Evolutionary conservation across 2,888 invertebrate species (phyloP).

Genomic region (Schrankia costaestrigalis): DNA sequence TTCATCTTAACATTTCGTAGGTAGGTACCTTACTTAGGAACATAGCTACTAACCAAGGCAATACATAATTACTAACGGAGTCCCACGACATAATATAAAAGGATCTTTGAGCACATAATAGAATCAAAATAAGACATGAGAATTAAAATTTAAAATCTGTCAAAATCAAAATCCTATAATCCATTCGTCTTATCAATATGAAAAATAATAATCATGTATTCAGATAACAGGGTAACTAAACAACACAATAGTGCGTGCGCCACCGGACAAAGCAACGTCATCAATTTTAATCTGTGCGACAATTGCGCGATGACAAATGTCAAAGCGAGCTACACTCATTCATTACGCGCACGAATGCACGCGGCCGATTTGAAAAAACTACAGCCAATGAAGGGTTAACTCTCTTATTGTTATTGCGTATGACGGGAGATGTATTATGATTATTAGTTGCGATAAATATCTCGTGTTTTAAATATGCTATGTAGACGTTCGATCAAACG

Average conservation of each 20-base stretch:
- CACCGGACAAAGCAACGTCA: conserved; percentile 73
- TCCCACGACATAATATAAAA: too few relatives aligned
- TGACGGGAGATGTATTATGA: conserved; percentile 56
- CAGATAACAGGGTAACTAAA: conserved; percentile 61
- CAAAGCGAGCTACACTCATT: conserved; percentile 71
- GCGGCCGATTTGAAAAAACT: conserved; percentile 56
- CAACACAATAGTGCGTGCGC: conserved; percentile 63
- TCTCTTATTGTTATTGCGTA: conserved; percentile 59
- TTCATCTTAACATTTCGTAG: too few relatives aligned
- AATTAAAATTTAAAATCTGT: too few relatives aligned
- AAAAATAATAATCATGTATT: conserved; percentile 49
- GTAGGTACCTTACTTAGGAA: too few relatives aligned
- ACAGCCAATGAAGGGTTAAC: conserved; percentile 76
- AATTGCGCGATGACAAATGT: conserved; percentile 80
- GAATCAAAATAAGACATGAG: too few relatives aligned
- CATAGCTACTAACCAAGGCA: too few relatives aligned
- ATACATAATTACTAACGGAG: too few relatives aligned
- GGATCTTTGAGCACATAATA: too few relatives aligned
- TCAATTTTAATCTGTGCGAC: conserved; percentile 80
- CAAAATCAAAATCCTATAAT: conserved; percentile 13
- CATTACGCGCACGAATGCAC: conserved; percentile 68
- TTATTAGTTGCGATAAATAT: conserved; percentile 30
- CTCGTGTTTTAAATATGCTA: conserved; percentile 8
- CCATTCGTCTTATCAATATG: conserved; percentile 40
- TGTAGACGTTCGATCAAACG: conserved; percentile 1